Percentiles rank a stretch among this genome's conserved stretches.
Evolutionary conservation across 2,113 vertebrate genomes (phyloP).

Genomic region (Eubucco bourcierii): DNA sequence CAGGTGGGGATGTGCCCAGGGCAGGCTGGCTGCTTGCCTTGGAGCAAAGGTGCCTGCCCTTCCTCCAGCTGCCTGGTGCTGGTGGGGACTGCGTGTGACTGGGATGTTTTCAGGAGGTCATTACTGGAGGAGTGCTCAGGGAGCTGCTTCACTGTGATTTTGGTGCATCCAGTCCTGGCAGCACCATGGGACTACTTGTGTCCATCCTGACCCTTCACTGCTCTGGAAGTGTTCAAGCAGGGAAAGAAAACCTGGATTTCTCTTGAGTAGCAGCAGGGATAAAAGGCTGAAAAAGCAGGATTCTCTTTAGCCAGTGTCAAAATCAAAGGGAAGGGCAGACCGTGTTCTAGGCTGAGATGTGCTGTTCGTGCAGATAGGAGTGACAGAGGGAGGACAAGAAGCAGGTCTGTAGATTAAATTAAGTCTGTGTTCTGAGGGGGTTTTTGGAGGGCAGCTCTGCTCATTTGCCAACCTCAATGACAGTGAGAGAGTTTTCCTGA

Average conservation of each 20-base stretch:
- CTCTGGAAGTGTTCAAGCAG: background rate
- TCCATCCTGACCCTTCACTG: background rate
- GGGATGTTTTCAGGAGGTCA: rapidly evolving
- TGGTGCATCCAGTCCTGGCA: rapidly evolving
- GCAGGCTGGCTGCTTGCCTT: background rate
- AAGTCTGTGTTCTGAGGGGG: background rate
- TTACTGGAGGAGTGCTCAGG: rapidly evolving
- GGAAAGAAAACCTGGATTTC: background rate
- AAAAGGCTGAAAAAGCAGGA: background rate
- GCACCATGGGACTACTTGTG: rapidly evolving
- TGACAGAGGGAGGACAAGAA: background rate
- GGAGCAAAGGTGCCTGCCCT: background rate
- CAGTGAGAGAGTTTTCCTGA: background rate
- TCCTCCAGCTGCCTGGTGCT: background rate
- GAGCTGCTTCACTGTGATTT: rapidly evolving
- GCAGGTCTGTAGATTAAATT: background rate
- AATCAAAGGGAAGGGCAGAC: background rate
- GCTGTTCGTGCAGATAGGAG: background rate
- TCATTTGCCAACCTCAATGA: background rate
- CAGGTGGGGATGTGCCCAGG: background rate
- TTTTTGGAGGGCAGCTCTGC: background rate
- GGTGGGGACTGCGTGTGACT: background rate
- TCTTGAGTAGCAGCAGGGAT: background rate
- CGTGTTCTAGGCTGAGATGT: background rate
- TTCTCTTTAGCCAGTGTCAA: background rate